Base-by-base conservation (phyloP, 2,113 vertebrate species). In the Maccullochella peelii region DNA sequence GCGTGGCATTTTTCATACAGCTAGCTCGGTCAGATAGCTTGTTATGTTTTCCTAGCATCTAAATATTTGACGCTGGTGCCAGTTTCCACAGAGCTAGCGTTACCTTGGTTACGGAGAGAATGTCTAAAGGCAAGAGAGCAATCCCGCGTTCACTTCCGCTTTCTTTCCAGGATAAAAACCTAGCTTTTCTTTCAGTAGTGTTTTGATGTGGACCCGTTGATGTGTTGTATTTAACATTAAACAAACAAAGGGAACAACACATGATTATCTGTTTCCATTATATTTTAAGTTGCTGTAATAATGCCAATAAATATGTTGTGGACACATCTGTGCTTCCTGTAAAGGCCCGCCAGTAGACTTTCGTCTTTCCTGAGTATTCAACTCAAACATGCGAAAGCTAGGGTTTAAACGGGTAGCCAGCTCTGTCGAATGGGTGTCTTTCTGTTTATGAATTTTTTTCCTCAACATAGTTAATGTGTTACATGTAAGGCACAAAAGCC, bases 61-160 rank as follows among this genome's bases (percentile, higher is more conserved):
- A 23, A 50, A 52, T 20, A 20, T 52, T 27, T 1, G 10, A 7
- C 8, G 16, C 5, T 12, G 42, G 7, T 25, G 80, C 72, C 76
- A 65, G 42, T 80, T 71, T 61, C 36, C 2, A 10, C 6, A 6
- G 59, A 74, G 40, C 62, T 25, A 4, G 4, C 25, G 85, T 87
- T 72, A 20, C 85, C 88, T 8, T 82, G 67, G 87, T 76, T 36
- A 89, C 84, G 16, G 11, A 52, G 50, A 65, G 33, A 27, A 25
- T 0, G 4, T 36, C 49, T 0, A 15, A 12, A 50, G 25, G 2
- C 50, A 72, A 83, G 81, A 80, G 49, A 50, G 55, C 49, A 20
- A 63, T 42, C 83, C 14, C 9, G 12, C 14, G 0, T 1, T 61
- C 38, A 77, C 79, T 86, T 86, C 84, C 67, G 78, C 40, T 16